Evolutionary conservation across 2,888 invertebrate genomes (phyloP).

Genomic region (Clitarchus hookeri): DNA sequence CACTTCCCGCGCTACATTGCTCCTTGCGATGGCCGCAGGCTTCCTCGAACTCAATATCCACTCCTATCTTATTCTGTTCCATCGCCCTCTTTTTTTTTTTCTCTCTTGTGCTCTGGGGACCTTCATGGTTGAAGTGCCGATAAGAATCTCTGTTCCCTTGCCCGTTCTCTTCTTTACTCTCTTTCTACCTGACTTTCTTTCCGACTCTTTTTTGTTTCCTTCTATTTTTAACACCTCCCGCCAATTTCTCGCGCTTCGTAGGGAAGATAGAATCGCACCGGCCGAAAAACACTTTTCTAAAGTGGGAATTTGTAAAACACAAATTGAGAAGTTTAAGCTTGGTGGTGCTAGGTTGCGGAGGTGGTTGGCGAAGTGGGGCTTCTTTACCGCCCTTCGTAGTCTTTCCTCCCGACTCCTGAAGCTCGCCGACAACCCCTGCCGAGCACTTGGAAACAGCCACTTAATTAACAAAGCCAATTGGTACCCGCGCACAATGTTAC

Average conservation of each 20-base stretch:
- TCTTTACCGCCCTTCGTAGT: neutral
- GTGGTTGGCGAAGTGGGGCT: neutral
- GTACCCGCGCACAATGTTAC: neutral
- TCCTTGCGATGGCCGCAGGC: neutral
- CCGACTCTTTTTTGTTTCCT: neutral
- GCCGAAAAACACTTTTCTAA: constrained; percentile 5
- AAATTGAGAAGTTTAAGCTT: constrained; percentile 1
- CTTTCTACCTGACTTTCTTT: neutral
- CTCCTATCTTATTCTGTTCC: constrained; percentile 14
- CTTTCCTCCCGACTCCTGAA: neutral
- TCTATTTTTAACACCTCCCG: neutral
- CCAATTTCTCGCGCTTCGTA: constrained; percentile 8
- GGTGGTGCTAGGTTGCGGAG: neutral
- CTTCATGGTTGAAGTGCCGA: neutral
- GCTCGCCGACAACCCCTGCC: neutral
- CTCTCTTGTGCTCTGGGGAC: neutral
- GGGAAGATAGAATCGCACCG: neutral
- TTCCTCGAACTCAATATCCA: constrained; percentile 14
- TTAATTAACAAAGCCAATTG: neutral
- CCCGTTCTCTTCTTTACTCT: neutral
- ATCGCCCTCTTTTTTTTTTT: neutral
- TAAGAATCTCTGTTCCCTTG: neutral
- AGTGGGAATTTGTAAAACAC: constrained; percentile 14
- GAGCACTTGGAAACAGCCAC: neutral
- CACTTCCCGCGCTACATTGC: neutral